Evolutionary conservation across 1,140 invertebrate species (phyloP), one percentile per base, ranked within the genome.

Genomic region (Aplysia californica): DNA sequence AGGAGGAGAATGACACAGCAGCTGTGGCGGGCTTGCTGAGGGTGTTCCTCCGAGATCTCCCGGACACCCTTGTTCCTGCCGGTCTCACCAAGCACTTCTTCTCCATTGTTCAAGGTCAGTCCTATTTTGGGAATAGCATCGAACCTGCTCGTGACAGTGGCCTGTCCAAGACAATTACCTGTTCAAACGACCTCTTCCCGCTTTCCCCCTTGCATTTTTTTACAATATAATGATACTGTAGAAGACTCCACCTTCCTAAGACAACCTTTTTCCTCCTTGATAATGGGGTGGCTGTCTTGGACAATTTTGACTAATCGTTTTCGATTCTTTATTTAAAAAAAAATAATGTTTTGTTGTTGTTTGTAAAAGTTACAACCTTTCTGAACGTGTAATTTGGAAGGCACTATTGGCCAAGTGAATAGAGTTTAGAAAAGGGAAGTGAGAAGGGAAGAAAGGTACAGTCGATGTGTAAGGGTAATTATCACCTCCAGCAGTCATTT

Each of bases 31-130:
- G 86, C 10, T 61, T 91, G 20, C 82, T 91, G 20, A 90, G 90
- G 64, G 74, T 89, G 18, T 91, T 91, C 77, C 83, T 91, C 6
- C 71, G 90, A 38, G 90, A 91, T 76, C 77, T 91, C 33, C 89
- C 90, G 36, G 88, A 89, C 59, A 82, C 89, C 36, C 79, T 90
- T 38, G 87, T 91, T 69, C 88, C 90, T 55, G 82, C 84, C 71
- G 58, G 79, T 10, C 74, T 84, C 33, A 90, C 90, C 10, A 76
- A 81, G 72, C 68, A 81, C 65, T 90, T 90, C 79, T 79, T 86
- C 41, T 75, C 50, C 59, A 75, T 84, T 41, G 77, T 85, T 38
- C 80, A 85, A 82, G 81, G 85, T 85, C 67, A 44, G 41, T 50
- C 20, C 10, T 59, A 61, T 26, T 21, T 26, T 61, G 10, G n/a